Base-by-base conservation (phyloP, 2,113 vertebrate genomes). In the Toxostoma redivivum region DNA sequence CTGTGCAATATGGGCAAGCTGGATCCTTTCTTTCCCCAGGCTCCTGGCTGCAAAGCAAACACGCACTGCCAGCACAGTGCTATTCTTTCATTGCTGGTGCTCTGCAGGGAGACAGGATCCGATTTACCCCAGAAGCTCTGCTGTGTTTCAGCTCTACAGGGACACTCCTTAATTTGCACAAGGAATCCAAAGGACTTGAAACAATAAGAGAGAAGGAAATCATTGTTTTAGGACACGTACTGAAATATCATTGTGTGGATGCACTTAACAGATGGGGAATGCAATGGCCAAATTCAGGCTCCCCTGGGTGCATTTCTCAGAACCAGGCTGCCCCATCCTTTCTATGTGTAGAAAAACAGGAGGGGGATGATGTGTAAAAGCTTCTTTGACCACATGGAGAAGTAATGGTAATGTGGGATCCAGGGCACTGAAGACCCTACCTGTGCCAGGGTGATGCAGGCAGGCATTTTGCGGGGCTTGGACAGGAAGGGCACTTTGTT, bases 141-240 rank as follows among this genome's bases (percentile, higher is more conserved):
- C 30, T 89, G 60, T 53, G 57, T 74, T 84, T 81, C 73, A 79
- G 70, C 84, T 94, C 91, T 61, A 61, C 87, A 51, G 92, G 92
- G 78, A 86, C 69, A 40, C 89, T 95, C 73, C 91, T 91, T 86
- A 67, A 91, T 90, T 87, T 94, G 84, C 85, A 77, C 0, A 0
- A 85, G 89, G 84, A 94, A 80, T 81, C 93, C 87, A 89, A 79
- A 85, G 70, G 38, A 27, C 89, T 87, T 25, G 70, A 82, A 85
- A 95, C 91, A 95, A 91, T 89, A 56, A 84, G 48, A 88, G 83
- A 94, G 94, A 94, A 92, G 94, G 84, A 95, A 94, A 91, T 80
- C 4, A 92, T 89, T 95, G 78, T 95, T 96, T 92, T 82, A 76
- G 79, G 78, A 70, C 81, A 84, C 3, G 5, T 50, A 79, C 62